phyloP scores from a whole-genome alignment of 2,888 invertebrate species.

The Deroplatys truncata region DNA sequence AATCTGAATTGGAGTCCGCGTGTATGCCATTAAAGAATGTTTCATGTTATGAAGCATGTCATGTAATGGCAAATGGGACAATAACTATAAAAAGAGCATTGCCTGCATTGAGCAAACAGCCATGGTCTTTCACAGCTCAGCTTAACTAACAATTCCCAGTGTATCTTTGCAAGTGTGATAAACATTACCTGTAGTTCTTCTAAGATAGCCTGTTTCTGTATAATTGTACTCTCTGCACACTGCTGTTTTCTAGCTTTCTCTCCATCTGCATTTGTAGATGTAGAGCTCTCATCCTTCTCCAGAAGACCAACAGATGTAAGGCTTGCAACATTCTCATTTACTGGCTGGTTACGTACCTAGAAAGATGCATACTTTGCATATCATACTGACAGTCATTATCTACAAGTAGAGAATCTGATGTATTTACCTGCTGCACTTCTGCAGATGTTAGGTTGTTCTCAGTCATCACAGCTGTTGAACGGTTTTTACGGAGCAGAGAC shows the following conservation, averaged over 20 bases:
- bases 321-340: slow-evolving; percentile 38
- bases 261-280: slow-evolving; percentile 23
- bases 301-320: slow-evolving; percentile 33
- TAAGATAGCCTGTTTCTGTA: slow-evolving; percentile 65
- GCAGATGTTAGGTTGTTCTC: slow-evolving; percentile 53
- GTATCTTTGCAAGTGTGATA: background rate
- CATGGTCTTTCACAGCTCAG: too few relatives aligned
- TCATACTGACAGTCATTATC: background rate
- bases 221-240: slow-evolving; percentile 55
- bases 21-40: too few relatives aligned
- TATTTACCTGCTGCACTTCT: slow-evolving; percentile 52
- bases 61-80: too few relatives aligned
- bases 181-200: slow-evolving; percentile 55
- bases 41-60: too few relatives aligned
- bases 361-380: background rate
- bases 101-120: too few relatives aligned
- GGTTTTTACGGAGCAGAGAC: slow-evolving; percentile 51
- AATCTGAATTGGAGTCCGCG: too few relatives aligned
- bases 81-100: too few relatives aligned
- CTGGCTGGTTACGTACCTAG: slow-evolving; percentile 45
- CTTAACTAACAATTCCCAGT: background rate
- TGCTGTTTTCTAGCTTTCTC: slow-evolving; percentile 22
- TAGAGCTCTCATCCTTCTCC: slow-evolving; percentile 49
- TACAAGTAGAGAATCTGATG: background rate
- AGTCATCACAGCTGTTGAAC: slow-evolving; percentile 48